phyloP scores from a whole-genome alignment of 2,888 invertebrate species.

The Lasioglossum marginatum region DNA sequence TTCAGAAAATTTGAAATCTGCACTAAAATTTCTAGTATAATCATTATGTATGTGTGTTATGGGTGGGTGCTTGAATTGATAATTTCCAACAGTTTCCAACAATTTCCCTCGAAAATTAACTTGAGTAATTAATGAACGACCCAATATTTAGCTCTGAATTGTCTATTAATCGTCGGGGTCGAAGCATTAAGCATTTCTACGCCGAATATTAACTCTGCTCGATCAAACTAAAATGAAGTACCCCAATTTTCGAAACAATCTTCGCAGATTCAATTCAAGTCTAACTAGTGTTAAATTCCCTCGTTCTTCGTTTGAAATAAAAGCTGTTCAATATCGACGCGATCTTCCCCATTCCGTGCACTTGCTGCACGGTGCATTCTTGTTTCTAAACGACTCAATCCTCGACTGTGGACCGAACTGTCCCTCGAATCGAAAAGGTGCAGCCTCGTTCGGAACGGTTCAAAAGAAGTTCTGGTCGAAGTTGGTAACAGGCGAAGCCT shows the following conservation, averaged over 20 bases:
- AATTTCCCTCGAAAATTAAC: not conserved
- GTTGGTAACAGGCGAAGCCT: not conserved
- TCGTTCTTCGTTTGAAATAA: not conserved
- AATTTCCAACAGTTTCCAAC: not conserved
- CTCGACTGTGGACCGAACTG: not conserved
- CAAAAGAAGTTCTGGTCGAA: constrained; percentile 11
- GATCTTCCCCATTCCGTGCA: not conserved
- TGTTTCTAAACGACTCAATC: not conserved
- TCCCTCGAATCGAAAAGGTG: not conserved
- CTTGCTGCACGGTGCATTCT: not conserved
- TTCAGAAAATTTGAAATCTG: not conserved
- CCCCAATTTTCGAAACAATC: not conserved
- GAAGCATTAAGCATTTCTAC: not conserved
- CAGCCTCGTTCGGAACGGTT: constrained; percentile 24
- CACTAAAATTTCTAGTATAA: not conserved
- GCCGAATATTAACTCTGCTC: not conserved
- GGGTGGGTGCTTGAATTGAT: not conserved
- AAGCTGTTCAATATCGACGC: not conserved
- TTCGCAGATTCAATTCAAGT: not conserved
- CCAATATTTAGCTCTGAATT: not conserved
- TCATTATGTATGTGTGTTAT: not conserved
- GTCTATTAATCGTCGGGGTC: not conserved
- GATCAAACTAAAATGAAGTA: not conserved
- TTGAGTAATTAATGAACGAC: not conserved
- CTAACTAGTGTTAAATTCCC: not conserved